Base-by-base conservation (phyloP, 2,888 invertebrate species). In the Ectobius pallidus region DNA sequence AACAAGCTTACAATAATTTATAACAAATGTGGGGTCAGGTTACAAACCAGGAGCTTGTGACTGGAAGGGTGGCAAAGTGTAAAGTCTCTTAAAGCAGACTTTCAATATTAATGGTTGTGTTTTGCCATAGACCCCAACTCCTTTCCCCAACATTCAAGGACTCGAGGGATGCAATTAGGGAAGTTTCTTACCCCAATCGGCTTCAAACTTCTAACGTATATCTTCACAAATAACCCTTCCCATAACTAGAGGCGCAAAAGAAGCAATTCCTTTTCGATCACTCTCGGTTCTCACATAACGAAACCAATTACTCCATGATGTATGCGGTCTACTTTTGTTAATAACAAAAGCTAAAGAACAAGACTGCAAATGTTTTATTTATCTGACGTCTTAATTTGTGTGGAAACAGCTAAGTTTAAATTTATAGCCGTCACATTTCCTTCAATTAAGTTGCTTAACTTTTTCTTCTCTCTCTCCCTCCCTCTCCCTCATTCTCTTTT, bases 121-220 rank as follows among this genome's bases (percentile, higher is more conserved):
- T 71, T 72, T 72, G 72, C 69, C 69, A 69, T 52, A 69, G 62
- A 32, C 46, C 27, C 58, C 58, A 55, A n/a, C 55, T 42, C 25
- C 52, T n/a, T 6, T 9, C 52, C 30, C 52, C 39, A 18, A 20
- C 39, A 69, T 25, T n/a, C n/a, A n/a, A n/a, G n/a, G n/a, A n/a
- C 32, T 49, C 52, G 52, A 22, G 72, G 70, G 70, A 73, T 73
- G 74, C 69, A 72, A 74, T 74, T 74, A 73, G 58, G 62, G 62
- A 74, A 74, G 62, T 74, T 74, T 74, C 73, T 74, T 72, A 55
- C 52, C 32, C 67, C 69, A 72, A 69, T 74, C 69, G 71, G 62
- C 69, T 70, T 69, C 68, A 69, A 71, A 74, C 69, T 72, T 74
- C 61, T 65, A 72, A 71, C 71, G 69, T 74, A 74, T 71, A 74